Base-by-base conservation (phyloP, 1,140 invertebrate species). In the Bathynomus jamesi region DNA sequence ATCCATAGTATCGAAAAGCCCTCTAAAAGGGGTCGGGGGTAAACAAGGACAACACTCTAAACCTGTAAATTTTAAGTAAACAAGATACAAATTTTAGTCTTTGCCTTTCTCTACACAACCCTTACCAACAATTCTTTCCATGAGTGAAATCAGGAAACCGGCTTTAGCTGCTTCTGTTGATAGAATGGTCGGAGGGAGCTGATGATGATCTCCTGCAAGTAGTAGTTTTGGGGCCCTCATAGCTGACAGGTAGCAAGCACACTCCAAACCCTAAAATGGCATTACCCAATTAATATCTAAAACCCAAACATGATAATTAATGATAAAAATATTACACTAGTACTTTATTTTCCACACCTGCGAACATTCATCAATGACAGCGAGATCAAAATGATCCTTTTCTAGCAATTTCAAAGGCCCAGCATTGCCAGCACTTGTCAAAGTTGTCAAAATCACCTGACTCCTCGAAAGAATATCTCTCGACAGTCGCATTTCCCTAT, bases 351-450 rank as follows among this genome's bases (percentile, higher is more conserved):
- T n/a, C n/a, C 32, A 28, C 65, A 84, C 83, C 80, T 86, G 85
- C 11, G 86, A 87, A 76, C 86, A 87, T 80, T 88, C 87, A 79
- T 88, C 87, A 77, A 88, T 86, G 31, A 88, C 82, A 3, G 84
- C 81, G 29, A 87, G 76, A 78, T 87, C 84, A 79, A 88, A 87
- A 73, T 85, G 81, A 69, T 84, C 79, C 13, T 80, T 77, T n/a
- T 80, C 75, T 8, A 76, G 60, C 30, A 84, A 75, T 76, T 83
- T 84, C 21, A 88, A 76, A 24, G 84, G 83, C 17, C 86, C 84
- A 73, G 85, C 84, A 31, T 78, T 78, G 27, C 82, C 79, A 8
- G 85, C 83, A 28, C 83, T 83, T 3, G 84, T 85, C 40, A 84
- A 81, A 63, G 84, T 88, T 73, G 80, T 82, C 70, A 84, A 79